Base-by-base conservation (phyloP, 2,888 invertebrate species). In the Drosophila prostipennis region DNA sequence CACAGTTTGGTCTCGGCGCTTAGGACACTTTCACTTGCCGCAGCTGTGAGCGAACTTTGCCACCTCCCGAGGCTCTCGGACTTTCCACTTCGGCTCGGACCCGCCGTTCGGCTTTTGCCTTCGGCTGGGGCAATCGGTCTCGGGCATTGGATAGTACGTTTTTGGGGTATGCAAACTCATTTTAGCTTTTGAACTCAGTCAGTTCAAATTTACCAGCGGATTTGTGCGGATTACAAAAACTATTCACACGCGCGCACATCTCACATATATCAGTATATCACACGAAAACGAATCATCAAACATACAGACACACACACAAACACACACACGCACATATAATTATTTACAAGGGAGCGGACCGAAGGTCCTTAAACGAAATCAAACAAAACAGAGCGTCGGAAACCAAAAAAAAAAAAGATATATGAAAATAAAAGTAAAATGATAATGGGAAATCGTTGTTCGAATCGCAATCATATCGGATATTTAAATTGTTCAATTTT, bases 171-270 rank as follows among this genome's bases (percentile, higher is more conserved):
- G 77, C 76, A 61, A 84, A 88, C 74, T 81, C 89, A 88, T 77
- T 84, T 87, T 77, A 81, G 87, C 89, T 89, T 84, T 88, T 87
- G 87, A 77, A 87, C 84, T 88, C 89, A 84, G 81, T 87, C 89
- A 87, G 87, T 87, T 89, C 78, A 81, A 87, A 84, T 87, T 87
- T 79, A 87, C 71, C 87, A 87, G 87, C 84, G 89, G 89, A 84
- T 89, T 87, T 87, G 87, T 88, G 78, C 89, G 89, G 89, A 81
- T 87, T 80, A 88, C 77, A 89, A 74, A 74, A 72, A 72, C 68
- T 74, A 57, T 72, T 73, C 56, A 43, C 61, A 72, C 54, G 39
- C 55, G 39, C 56, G 55, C 40, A 52, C 43, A 51, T 40, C 54
- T 61, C 53, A 34, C 29, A 60, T 23, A 37, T 29, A 14, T 32